A percentile compares a stretch with the other conserved stretches of the same genome.
phyloP scores from a whole-genome alignment of 1,140 invertebrate species.

The Rhynchophorus ferrugineus region DNA sequence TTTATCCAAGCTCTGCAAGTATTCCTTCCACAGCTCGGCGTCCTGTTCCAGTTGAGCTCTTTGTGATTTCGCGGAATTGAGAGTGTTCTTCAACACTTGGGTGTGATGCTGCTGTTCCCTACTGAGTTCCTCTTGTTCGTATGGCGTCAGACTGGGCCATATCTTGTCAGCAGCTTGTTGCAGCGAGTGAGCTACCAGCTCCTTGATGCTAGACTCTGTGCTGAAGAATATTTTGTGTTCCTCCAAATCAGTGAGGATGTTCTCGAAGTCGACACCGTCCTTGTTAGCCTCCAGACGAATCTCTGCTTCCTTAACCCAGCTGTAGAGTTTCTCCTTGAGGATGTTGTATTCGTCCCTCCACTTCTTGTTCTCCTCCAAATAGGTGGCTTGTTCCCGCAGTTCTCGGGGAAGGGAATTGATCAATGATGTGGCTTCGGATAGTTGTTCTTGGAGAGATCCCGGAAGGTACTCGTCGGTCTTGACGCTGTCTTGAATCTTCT shows the following conservation, averaged over 20 bases:
- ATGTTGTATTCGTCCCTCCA: constrained; percentile 65
- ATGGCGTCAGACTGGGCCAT: constrained; percentile 69
- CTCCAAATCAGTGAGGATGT: constrained; percentile 70
- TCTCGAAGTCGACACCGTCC: constrained; percentile 81
- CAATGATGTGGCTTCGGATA: constrained; percentile 73
- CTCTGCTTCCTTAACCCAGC: constrained; percentile 81
- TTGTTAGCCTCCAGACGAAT: constrained; percentile 67
- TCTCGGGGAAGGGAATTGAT: constrained; percentile 69
- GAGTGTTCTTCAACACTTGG: constrained; percentile 69
- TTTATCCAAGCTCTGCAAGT: constrained; percentile 65
- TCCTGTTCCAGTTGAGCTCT: constrained; percentile 69
- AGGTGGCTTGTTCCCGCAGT: constrained; percentile 68
- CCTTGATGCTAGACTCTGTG: constrained; percentile 66
- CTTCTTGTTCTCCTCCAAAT: constrained; percentile 71
- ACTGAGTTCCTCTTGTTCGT: constrained; percentile 74
- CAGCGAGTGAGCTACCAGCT: constrained; percentile 71
- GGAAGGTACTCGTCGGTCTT: constrained; percentile 70
- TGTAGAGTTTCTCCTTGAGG: constrained; percentile 67
- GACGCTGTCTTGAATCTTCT: constrained; percentile 57
- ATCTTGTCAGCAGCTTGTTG: constrained; percentile 79
- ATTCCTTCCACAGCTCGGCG: constrained; percentile 72
- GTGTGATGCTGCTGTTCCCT: constrained; percentile 70
- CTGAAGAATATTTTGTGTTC: constrained; percentile 82
- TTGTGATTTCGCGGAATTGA: constrained; percentile 71
- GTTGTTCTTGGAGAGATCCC: constrained; percentile 67